Base-by-base conservation (phyloP, 2,888 invertebrate species). In the Cosmopolites sordidus region DNA sequence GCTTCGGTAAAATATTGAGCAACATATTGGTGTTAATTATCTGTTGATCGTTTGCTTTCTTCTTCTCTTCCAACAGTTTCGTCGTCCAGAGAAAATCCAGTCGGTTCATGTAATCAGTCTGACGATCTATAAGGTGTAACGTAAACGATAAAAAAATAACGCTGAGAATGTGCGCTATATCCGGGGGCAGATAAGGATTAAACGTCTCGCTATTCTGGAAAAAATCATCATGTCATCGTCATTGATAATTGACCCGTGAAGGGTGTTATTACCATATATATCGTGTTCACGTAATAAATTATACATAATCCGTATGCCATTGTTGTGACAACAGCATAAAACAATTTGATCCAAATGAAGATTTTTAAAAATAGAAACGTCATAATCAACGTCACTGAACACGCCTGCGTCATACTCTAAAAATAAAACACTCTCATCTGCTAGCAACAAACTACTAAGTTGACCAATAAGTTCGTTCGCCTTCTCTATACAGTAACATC, bases 1-100 rank as follows among this genome's bases (percentile, higher is more conserved):
- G 94, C 15, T 84, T 83, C 0, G 97, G 97, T 33, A 97, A 77
- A 66, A 97, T 96, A 70, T 97, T 97, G 66, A 91, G 86, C 33
- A 97, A 79, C 30, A 97, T 77, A 73, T 92, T 84, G 65, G 87
- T 90, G 72, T 95, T 96, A 0, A 94, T 87, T 63, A 85, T 85
- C 59, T 92, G 84, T 70, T 89, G 90, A n/a, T 85, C 84, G 62
- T 87, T 83, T 0, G 92, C 92, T 72, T 93, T 89, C 60, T 86
- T 82, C 72, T 92, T 89, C 68, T 95, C 94, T 60, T 84, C 83
- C 48, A 79, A 77, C 54, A 87, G 76, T 63, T 88, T 86, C 18
- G 87, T 76, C 67, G 93, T 87, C 86, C 90, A 90, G 48, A 77
- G 69, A 60, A 66, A 90, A 70, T 95, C 94, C 60, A 96, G 78